Conservation (phyloP, 2,888 invertebrate species). For the Scaptomyza caliginosa region DNA sequence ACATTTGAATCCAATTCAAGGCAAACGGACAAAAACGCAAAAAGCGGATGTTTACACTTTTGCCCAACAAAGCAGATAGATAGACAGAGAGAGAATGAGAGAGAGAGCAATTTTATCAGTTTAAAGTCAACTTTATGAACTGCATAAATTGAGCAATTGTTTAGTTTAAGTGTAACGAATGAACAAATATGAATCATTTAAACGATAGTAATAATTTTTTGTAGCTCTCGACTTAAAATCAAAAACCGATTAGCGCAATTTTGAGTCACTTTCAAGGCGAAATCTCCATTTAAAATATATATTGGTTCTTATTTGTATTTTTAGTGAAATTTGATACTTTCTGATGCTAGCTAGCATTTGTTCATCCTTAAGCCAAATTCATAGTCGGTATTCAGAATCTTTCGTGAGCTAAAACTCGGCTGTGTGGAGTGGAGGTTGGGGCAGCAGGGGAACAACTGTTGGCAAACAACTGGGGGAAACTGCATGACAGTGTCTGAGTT, state of each 20-base stretch:
- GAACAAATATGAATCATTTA: constrained; percentile 32
- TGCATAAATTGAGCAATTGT: constrained; percentile 14
- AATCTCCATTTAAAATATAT: not conserved
- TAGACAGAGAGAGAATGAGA: not conserved
- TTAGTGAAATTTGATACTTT: constrained; percentile 72
- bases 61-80: not conserved
- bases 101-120: constrained; percentile 33
- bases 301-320: constrained; percentile 1
- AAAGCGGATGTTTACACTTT: constrained; percentile 69
- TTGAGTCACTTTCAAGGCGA: constrained; percentile 14
- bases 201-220: constrained; percentile 2
- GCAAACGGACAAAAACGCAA: constrained; percentile 10
- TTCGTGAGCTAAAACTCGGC: constrained; percentile 7
- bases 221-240: constrained; percentile 37
- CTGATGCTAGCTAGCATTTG: constrained; percentile 28
- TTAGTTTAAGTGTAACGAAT: too few species aligned
- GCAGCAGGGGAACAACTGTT: constrained; percentile 11
- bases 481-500: constrained; percentile 69
- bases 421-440: not conserved
- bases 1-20: constrained; percentile 56
- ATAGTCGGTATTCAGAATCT: constrained; percentile 5
- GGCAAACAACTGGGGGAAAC: constrained; percentile 22
- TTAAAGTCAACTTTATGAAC: constrained; percentile 53
- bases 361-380: constrained; percentile 25
- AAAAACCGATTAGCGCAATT: constrained; percentile 47